Evolutionary conservation across 2,888 invertebrate species (phyloP).

Genomic region (Zhuqinia jingwanae): DNA sequence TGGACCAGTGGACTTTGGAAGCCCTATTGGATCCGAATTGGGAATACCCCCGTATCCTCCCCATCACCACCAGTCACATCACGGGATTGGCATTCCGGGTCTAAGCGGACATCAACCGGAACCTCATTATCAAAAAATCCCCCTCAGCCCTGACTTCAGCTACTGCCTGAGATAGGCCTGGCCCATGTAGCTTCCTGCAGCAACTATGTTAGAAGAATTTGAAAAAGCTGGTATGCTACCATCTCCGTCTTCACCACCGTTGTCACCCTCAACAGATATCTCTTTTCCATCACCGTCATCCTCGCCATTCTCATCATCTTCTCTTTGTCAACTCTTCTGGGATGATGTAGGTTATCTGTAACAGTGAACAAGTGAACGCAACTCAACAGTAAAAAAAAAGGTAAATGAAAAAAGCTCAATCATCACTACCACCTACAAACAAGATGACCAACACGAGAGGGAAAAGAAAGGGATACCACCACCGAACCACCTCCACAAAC

Average conservation of each 20-base stretch:
- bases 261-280: conserved; percentile 66
- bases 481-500: too few relatives aligned
- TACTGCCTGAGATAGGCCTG: conserved; percentile 76
- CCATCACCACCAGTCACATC: conserved; percentile 65
- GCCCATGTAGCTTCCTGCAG: conserved; percentile 71
- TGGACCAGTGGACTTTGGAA: conserved; percentile 66
- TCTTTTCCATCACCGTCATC: conserved; percentile 68
- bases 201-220: conserved; percentile 60
- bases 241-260: conserved; percentile 56
- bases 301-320: conserved; percentile 63
- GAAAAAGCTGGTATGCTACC: conserved; percentile 65
- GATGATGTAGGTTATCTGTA: conserved; percentile 70
- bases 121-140: conserved; percentile 74
- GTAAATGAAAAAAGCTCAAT: conserved; percentile 26
- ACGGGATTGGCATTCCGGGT: conserved; percentile 60
- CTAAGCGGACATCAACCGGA: conserved; percentile 65
- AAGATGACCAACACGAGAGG: conserved; percentile 41
- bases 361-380: conserved; percentile 45
- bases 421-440: neutral
- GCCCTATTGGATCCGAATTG: conserved; percentile 62
- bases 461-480: neutral
- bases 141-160: conserved; percentile 75
- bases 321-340: conserved; percentile 69
- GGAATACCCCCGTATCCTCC: conserved; percentile 67
- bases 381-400: conserved; percentile 1